Evolutionary conservation across 2,888 invertebrate species (phyloP).

Genomic region (Zeuzera pyrina): DNA sequence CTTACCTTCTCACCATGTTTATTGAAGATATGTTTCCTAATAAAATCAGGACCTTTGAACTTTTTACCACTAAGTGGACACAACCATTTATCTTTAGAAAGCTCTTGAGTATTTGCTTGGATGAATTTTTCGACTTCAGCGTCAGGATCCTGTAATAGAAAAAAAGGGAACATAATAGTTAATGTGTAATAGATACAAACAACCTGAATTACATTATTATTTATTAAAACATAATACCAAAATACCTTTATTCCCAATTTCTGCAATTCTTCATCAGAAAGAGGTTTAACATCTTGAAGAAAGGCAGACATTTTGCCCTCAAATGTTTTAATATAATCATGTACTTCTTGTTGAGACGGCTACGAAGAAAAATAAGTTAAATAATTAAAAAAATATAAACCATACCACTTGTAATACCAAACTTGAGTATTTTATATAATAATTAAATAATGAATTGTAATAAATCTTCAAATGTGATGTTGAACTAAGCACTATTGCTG

Average conservation of each 20-base stretch:
- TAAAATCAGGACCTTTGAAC: slow-evolving; percentile 98
- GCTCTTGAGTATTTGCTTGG: slow-evolving; percentile 94
- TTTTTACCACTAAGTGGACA: slow-evolving; percentile 99
- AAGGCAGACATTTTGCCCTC: slow-evolving; percentile 95
- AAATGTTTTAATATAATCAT: slow-evolving; percentile 84
- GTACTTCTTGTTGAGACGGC: slow-evolving; percentile 80
- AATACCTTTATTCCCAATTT: slow-evolving; percentile 86
- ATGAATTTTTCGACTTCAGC: slow-evolving; percentile 95
- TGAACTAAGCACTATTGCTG: no score
- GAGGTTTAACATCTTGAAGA: slow-evolving; percentile 81
- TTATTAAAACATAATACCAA: slow-evolving; percentile 39
- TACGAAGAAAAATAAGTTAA: slow-evolving; percentile 31
- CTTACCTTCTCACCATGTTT: slow-evolving; percentile 93
- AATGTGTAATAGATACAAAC: slow-evolving; percentile 33
- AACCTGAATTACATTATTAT: no score
- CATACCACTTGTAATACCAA: no score
- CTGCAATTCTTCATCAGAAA: slow-evolving; percentile 83
- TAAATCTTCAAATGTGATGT: no score
- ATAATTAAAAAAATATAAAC: slow-evolving; percentile 7
- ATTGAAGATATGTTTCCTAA: slow-evolving; percentile 97
- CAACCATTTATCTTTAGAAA: slow-evolving; percentile 98
- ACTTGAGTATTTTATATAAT: no score
- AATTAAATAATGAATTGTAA: no score
- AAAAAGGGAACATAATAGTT: neutral
- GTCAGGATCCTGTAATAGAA: slow-evolving; percentile 56